A percentile compares a stretch with the other conserved stretches of the same genome.
Evolutionary conservation across 2,797 vertebrate species (phyloP).

Genomic region (Hypotaenidia philippensis): DNA sequence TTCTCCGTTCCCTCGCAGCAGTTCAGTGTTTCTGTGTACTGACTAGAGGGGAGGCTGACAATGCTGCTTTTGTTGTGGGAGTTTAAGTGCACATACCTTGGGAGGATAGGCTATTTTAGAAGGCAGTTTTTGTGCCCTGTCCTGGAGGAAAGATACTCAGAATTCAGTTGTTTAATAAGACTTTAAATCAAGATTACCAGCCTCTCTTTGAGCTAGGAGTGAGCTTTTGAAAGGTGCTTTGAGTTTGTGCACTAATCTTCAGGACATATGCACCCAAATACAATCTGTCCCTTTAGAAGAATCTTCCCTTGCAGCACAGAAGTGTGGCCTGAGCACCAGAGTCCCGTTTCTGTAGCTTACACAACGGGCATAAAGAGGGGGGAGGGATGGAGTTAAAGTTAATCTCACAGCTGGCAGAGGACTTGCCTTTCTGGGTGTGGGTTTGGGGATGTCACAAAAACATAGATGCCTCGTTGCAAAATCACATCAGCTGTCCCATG

Average conservation of each 20-base stretch:
- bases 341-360: not conserved
- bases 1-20: not conserved
- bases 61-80: not conserved
- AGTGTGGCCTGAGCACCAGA: not conserved
- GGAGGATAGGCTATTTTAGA: not conserved
- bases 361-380: fast-evolving
- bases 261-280: not conserved
- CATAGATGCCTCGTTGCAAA: not conserved
- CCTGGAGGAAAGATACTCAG: not conserved
- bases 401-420: not conserved
- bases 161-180: not conserved
- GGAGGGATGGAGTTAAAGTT: not conserved
- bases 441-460: not conserved
- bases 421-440: not conserved
- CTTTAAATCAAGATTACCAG: not conserved
- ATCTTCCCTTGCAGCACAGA: fast-evolving
- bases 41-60: not conserved
- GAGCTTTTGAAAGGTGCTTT: not conserved
- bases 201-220: not conserved
- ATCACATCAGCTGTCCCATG: not conserved
- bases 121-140: not conserved
- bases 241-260: not conserved
- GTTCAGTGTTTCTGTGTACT: not conserved
- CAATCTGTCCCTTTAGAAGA: not conserved
- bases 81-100: not conserved